Evolutionary conservation across 1,140 invertebrate species (phyloP), one percentile per base, ranked within the genome.

Genomic region (Ceratosolen solmsi): DNA sequence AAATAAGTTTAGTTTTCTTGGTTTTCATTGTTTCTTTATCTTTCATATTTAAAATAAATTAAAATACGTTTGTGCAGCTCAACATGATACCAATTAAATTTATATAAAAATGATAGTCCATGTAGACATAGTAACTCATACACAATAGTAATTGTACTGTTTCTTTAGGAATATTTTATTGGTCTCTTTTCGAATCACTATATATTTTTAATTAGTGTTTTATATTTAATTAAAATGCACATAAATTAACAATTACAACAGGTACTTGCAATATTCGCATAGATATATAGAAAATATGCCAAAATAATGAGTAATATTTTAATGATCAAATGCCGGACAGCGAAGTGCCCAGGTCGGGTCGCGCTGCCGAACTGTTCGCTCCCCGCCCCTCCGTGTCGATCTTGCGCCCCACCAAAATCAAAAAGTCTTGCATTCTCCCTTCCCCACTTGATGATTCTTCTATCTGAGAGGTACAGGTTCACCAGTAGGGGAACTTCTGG

Each of bases 311-410:
- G 87, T 90, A 89, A 88, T 91, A 91, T 92, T 91, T 90, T 90
- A 92, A 91, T 91, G 88, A 91, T 89, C 87, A 90, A 91, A 91
- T 88, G 88, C 89, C 90, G 90, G 90, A 91, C 90, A 91, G 89
- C 90, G 90, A 91, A 91, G 90, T 92, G 89, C 90, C 90, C 90
- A 89, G 89, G 89, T 90, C 90, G 91, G 90, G 90, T 91, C 89
- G 90, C 90, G 89, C 90, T 90, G 91, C 90, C 90, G 89, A 92
- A 92, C 91, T 92, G 90, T 80, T 89, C 86, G 86, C 86, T 90
- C 89, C 89, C 91, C 90, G 89, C 90, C 90, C 90, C 89, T 89
- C 89, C 88, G 84, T 84, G 77, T 76, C 84, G 63, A 83, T 80
- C 79, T 84, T 73, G 75, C 84, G 78, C 86, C 88, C 86, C 86